These are phyloP conservation scores for Triplophysa bombifrons DNA, from an alignment of 2,797 vertebrate species.

Conservation along the genomic window DNA sequence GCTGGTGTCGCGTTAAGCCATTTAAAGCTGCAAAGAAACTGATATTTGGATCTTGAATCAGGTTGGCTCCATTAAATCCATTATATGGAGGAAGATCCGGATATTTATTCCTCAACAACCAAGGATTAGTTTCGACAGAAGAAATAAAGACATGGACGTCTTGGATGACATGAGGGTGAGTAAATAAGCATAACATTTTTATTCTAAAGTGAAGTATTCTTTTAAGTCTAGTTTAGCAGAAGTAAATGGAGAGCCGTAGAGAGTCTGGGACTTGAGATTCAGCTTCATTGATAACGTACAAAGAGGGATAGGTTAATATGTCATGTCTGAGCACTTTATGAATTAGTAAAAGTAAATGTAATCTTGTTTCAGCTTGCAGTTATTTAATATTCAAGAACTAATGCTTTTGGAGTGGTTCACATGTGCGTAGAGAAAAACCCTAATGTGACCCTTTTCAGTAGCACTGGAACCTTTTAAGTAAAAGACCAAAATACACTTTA, in stretches of 20 bases:
- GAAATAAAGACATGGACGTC: background rate
- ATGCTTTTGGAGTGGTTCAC: conserved; percentile 13
- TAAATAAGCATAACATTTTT: no score
- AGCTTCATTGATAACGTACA: conserved; percentile 17
- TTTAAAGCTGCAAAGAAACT: no score
- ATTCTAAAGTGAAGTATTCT: no score
- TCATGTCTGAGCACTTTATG: background rate
- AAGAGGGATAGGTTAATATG: conserved; percentile 2
- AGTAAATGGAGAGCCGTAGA: background rate
- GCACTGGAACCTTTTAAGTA: no score
- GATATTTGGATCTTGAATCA: no score
- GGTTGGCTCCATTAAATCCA: no score
- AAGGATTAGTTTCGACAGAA: no score
- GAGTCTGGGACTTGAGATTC: background rate
- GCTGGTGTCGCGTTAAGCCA: no score
- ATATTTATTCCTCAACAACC: no score
- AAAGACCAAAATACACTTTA: no score
- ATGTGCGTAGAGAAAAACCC: background rate
- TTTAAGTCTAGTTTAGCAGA: background rate
- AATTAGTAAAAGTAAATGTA: conserved; percentile 11
- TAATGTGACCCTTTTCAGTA: no score
- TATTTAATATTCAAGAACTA: background rate
- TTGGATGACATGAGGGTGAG: background rate
- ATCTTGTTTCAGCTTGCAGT: background rate
- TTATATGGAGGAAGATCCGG: no score